Evolutionary conservation across 2,888 invertebrate species (phyloP), one percentile per base, ranked within the genome.

Genomic region (Unio delphinus): DNA sequence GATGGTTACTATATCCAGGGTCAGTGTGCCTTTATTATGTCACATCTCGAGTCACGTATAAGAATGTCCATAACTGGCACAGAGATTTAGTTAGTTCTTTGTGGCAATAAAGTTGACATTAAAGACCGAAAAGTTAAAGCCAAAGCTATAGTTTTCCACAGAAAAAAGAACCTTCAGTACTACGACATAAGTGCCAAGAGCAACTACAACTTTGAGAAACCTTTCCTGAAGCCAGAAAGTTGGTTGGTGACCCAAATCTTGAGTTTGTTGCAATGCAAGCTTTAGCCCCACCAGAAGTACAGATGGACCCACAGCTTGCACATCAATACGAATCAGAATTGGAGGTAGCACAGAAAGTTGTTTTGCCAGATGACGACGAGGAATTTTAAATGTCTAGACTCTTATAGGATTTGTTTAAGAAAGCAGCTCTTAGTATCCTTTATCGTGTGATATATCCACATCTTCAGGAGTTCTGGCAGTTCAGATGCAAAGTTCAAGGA

Each of bases 21-120:
- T 68, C 92, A 93, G 84, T 93, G 93, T 88, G 99, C 99, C 83
- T 95, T 99, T 88, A 96, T 99, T 86, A 99, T 99, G 99, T 99
- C 84, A 99, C 99, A 77, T 98, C 99, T 59, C 93, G 99, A 87
- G 97, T 99, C 85, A 99, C 99, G 69, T 99, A 99, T 93, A 99
- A 99, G 92, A 99, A 99, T 90, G 99, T 99, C 76, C 99, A 99
- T 67, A 99, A 99, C 91, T 99, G 99, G 99, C 99, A 99, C 91
- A 93, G 99, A 90, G 99, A 99, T 93, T 93, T 99, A 89, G 97
- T 99, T 28, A 89, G 99, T 99, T n/a, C 93, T 99, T 63, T 98
- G 97, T 90, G 99, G 99, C 65, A 99, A 99, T 92, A 99, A 99
- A 93, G 99, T 99, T 55, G 99, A 99, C 89, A 98, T 99, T 88